Evolutionary conservation across 2,113 vertebrate genomes (phyloP).

Genomic region (Onychorhynchus coronatus): DNA sequence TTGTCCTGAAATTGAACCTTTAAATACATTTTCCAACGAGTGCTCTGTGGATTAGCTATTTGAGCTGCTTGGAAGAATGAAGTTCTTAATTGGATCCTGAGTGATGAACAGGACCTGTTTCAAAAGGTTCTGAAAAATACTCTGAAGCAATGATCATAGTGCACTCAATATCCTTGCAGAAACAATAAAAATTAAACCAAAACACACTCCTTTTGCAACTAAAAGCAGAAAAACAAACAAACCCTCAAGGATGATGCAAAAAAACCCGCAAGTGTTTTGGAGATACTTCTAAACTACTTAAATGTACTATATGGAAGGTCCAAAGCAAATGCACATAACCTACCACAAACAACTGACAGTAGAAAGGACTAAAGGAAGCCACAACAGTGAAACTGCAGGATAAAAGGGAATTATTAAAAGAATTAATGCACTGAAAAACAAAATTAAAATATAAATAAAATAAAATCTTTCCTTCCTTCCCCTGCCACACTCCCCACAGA

Average conservation of each 20-base stretch:
- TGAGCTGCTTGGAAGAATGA: neutral
- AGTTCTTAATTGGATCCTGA: neutral
- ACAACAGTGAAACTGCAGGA: neutral
- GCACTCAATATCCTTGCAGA: neutral
- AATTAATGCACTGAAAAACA: neutral
- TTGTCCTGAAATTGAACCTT: neutral
- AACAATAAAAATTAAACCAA: neutral
- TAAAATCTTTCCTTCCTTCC: neutral
- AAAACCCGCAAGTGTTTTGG: neutral
- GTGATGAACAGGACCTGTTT: neutral
- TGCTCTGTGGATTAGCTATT: neutral
- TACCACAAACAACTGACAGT: neutral
- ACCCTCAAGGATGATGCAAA: neutral
- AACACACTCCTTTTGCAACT: neutral
- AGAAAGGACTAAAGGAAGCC: neutral
- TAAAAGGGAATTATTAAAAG: neutral
- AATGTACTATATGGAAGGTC: neutral
- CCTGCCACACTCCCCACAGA: neutral
- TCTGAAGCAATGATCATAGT: neutral
- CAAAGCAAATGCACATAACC: neutral
- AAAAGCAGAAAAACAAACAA: neutral
- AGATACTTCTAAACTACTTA: neutral
- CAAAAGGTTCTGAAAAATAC: neutral
- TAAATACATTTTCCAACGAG: neutral
- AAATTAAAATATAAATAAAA: neutral